Base-by-base conservation (phyloP, 2,888 invertebrate species). In the Chrysomela aeneicollis region DNA sequence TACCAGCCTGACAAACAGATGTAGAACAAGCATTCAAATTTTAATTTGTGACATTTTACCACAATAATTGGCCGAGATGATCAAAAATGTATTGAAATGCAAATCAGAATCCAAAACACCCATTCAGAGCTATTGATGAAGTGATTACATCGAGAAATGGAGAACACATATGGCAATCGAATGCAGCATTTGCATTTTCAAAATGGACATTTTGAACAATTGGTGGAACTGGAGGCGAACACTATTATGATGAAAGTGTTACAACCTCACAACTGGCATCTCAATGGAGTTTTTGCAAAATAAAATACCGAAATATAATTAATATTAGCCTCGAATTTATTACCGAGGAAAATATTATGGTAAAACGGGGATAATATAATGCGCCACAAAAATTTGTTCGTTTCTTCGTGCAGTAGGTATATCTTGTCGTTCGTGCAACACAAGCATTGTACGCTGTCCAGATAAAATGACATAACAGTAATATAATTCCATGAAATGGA, bases 111-210 rank as follows among this genome's bases (percentile, higher is more conserved):
- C 42, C 19, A 21, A 15, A 37, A 55, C 42, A 15, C 17, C 18
- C 42, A 42, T 55, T 51, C 51, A 35, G n/a, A 10, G 42, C n/a
- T 19, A 22, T 22, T 55, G 42, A 55, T 55, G 42, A 42, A 55
- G 55, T 42, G 21, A 55, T 55, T 55, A 26, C 8, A 47, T 21
- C 15, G 37, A 10, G 19, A n/a, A 37, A n/a, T n/a, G n/a, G n/a
- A n/a, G n/a, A n/a, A n/a, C n/a, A 55, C 55, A 55, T 42, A 55
- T 55, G 55, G 55, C 55, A 32, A 54, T 54, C 35, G 54, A 15
- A 26, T 6, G 26, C 32, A 35, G 10, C 32, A 35, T 9, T 35
- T 35, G 6, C 10, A 10, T 35, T 35, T 10, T 35, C 32, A 35
- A 35, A 2, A 35, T 35, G 10, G 6, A 10, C 10, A 35, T 35